Percentiles rank a stretch among this genome's conserved stretches.
These are phyloP conservation scores for Tryphoninae sp. DNA, from an alignment of 2,888 invertebrate species.

Conservation along the genomic window DNA sequence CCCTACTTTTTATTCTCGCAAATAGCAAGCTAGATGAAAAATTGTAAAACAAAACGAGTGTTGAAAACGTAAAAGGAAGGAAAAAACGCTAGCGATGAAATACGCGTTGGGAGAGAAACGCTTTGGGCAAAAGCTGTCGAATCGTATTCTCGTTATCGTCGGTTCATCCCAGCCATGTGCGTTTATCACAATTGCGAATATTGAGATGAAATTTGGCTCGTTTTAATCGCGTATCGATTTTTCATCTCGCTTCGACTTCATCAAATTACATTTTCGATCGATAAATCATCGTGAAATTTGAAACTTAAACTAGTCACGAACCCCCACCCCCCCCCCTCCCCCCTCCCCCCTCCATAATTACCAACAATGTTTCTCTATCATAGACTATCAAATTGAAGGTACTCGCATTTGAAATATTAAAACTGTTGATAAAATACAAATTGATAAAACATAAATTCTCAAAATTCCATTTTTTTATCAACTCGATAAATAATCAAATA, in stretches of 20 bases:
- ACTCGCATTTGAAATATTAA: too few relatives aligned
- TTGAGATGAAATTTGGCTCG: not conserved
- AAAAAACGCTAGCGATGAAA: constrained; percentile 22
- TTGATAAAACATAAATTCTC: too few relatives aligned
- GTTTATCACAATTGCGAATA: not conserved
- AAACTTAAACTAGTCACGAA: too few relatives aligned
- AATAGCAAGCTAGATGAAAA: constrained; percentile 30
- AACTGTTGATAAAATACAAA: too few relatives aligned
- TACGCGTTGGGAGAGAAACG: constrained; percentile 11
- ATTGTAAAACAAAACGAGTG: constrained; percentile 19
- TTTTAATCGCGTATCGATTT: constrained; percentile 25
- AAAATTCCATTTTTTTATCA: too few relatives aligned
- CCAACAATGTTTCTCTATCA: too few relatives aligned
- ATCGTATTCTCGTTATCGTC: constrained; percentile 48
- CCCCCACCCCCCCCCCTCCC: too few relatives aligned
- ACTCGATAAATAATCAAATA: too few relatives aligned
- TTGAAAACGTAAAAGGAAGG: constrained; percentile 5
- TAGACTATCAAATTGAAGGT: too few relatives aligned
- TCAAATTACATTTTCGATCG: not conserved
- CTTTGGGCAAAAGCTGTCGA: constrained; percentile 19
- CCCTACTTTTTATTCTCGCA: constrained; percentile 13
- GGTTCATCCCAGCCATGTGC: constrained; percentile 5
- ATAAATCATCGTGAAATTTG: too few relatives aligned
- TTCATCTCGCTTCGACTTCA: not conserved
- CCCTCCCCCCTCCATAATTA: too few relatives aligned